These are phyloP conservation scores for Drosophila rellima DNA, from an alignment of 2,888 invertebrate species.

Conservation along the genomic window DNA sequence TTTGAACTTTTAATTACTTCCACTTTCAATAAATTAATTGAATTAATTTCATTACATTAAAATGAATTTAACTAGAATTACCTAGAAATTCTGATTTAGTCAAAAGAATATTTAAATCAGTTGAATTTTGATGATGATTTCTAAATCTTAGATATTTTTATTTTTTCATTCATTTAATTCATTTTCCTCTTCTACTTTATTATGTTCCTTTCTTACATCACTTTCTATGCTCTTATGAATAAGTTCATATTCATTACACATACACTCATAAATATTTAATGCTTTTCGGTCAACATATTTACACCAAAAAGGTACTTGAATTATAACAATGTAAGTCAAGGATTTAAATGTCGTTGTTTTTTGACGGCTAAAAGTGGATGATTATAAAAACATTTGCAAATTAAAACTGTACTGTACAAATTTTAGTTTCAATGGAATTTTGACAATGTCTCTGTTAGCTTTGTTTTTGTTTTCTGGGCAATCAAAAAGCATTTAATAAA, in stretches of 20 bases:
- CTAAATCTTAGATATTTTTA: background rate
- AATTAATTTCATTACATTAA: background rate
- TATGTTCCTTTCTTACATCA: background rate
- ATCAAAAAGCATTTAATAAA: conserved; percentile 42
- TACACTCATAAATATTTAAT: conserved; percentile 3
- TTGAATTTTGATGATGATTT: background rate
- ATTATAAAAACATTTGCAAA: conserved; percentile 10
- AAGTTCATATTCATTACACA: background rate
- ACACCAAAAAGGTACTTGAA: background rate
- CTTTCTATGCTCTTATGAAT: background rate
- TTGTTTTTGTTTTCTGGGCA: conserved; percentile 9
- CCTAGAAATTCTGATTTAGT: background rate
- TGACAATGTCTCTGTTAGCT: background rate
- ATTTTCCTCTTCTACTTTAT: background rate
- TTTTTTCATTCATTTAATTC: background rate
- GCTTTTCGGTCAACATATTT: conserved; percentile 6
- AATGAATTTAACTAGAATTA: background rate
- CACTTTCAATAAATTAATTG: conserved; percentile 49
- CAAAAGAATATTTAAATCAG: no score
- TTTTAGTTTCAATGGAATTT: conserved; percentile 11
- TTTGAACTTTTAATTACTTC: background rate
- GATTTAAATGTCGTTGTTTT: background rate
- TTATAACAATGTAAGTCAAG: conserved; percentile 1
- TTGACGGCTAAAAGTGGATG: background rate
- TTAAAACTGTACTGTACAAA: background rate